Conservation (phyloP, 2,888 invertebrate genomes). For the Seladonia tumulorum region DNA sequence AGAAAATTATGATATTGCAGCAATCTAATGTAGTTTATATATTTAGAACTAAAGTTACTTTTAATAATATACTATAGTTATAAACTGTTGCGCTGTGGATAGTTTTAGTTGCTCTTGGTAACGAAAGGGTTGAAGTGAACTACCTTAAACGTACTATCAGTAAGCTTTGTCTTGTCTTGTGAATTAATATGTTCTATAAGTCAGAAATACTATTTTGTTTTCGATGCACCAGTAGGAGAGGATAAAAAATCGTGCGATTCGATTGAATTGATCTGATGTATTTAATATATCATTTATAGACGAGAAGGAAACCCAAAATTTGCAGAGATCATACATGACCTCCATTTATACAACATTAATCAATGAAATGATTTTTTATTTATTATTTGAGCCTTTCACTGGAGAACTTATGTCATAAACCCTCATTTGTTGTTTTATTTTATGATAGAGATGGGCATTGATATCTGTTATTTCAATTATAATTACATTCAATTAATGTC, state of each 20-base stretch:
- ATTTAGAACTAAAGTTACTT: background rate
- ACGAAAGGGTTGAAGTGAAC: conserved; percentile 19
- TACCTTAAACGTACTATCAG: conserved; percentile 19
- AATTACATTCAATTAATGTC: background rate
- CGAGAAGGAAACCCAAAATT: background rate
- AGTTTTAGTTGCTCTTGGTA: conserved; percentile 3
- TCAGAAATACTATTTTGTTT: conserved; percentile 18
- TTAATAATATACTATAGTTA: background rate
- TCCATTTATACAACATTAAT: background rate
- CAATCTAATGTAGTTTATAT: background rate
- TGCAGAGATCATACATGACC: background rate
- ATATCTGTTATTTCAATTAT: background rate
- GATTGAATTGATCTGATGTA: conserved; percentile 4
- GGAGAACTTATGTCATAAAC: background rate
- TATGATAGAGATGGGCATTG: background rate
- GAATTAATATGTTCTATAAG: conserved; percentile 9
- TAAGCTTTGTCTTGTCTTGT: conserved; percentile 30
- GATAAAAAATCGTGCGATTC: conserved; percentile 3
- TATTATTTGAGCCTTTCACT: background rate
- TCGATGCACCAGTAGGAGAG: conserved; percentile 9
- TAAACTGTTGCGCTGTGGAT: background rate
- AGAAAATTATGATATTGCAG: background rate
- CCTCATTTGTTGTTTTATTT: conserved; percentile 18
- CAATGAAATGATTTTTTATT: conserved; percentile 4
- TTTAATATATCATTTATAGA: background rate